phyloP scores from a whole-genome alignment of 2,888 invertebrate genomes.

The Leptopilina drosophilae region DNA sequence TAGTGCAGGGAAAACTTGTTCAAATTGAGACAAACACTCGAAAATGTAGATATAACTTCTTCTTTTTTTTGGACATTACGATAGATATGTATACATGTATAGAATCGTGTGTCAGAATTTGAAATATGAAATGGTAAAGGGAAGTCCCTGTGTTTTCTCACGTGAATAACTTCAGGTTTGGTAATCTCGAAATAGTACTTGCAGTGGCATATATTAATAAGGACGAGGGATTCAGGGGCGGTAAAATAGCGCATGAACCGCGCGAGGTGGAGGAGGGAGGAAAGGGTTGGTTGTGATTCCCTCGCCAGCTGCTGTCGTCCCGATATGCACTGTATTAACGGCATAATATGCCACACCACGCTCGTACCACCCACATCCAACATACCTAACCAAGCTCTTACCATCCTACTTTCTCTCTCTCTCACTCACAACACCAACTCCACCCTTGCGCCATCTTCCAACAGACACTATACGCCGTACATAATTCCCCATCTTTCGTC shows the following conservation, averaged over 20 bases:
- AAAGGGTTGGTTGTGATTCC: slow-evolving; percentile 64
- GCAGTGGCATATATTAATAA: slow-evolving; percentile 67
- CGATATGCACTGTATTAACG: slow-evolving; percentile 73
- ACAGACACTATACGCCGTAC: slow-evolving; percentile 59
- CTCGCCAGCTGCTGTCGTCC: slow-evolving; percentile 69
- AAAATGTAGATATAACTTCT: too few species aligned
- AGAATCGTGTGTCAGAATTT: not conserved
- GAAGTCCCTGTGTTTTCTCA: slow-evolving; percentile 51
- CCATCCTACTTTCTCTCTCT: slow-evolving; percentile 45
- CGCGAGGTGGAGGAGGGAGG: slow-evolving; percentile 23
- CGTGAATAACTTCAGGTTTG: slow-evolving; percentile 62
- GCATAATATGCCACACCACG: slow-evolving; percentile 72
- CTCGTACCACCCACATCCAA: slow-evolving; percentile 64
- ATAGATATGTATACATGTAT: not conserved
- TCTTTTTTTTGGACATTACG: too few species aligned
- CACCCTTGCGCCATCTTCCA: slow-evolving; percentile 55
- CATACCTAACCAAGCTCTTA: slow-evolving; percentile 62
- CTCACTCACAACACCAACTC: slow-evolving; percentile 49
- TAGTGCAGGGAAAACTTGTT: too few species aligned
- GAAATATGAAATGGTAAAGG: slow-evolving; percentile 26
- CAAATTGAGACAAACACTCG: too few species aligned
- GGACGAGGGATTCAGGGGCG: slow-evolving; percentile 54
- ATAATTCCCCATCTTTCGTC: slow-evolving; percentile 64
- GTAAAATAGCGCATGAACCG: slow-evolving; percentile 43
- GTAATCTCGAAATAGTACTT: slow-evolving; percentile 66